A percentile compares a stretch with the other conserved stretches of the same genome.
Evolutionary conservation across 2,113 vertebrate species (phyloP).

Genomic region (Istiophorus platypterus): DNA sequence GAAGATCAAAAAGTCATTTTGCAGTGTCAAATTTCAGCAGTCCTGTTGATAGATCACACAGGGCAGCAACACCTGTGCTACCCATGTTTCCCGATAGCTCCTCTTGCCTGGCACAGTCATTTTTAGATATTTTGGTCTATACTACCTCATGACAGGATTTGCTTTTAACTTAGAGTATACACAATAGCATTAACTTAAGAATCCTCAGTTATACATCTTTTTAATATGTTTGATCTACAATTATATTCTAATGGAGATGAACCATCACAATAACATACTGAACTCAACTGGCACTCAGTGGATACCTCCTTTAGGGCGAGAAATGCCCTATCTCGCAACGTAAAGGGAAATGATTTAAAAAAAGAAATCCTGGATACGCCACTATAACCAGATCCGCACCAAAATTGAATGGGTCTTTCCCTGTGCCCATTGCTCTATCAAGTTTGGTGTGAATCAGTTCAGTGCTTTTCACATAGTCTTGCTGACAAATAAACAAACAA

Average conservation of each 20-base stretch:
- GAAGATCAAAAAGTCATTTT: slow-evolving; percentile 66
- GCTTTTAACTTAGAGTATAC: neutral
- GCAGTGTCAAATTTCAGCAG: slow-evolving; percentile 60
- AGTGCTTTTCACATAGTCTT: too few species aligned
- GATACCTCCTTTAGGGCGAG: too few species aligned
- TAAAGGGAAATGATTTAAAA: too few species aligned
- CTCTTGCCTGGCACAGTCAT: slow-evolving; percentile 47
- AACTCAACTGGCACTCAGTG: too few species aligned
- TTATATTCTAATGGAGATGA: neutral
- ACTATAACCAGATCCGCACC: too few species aligned
- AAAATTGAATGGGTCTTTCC: too few species aligned
- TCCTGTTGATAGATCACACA: slow-evolving; percentile 51
- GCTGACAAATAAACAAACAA: too few species aligned
- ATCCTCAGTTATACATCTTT: neutral
- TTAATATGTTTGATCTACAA: neutral
- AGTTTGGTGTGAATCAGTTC: too few species aligned
- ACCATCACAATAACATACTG: neutral
- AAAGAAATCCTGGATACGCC: too few species aligned
- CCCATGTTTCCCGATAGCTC: slow-evolving; percentile 43
- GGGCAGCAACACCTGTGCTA: slow-evolving; percentile 30
- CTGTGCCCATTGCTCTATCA: too few species aligned
- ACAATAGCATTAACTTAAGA: neutral
- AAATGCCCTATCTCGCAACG: too few species aligned
- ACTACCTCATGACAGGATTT: slow-evolving; percentile 1
- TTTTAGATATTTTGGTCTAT: slow-evolving; percentile 33